Evolutionary conservation across 2,113 vertebrate species (phyloP).

Genomic region (Phyllostomus hastatus): DNA sequence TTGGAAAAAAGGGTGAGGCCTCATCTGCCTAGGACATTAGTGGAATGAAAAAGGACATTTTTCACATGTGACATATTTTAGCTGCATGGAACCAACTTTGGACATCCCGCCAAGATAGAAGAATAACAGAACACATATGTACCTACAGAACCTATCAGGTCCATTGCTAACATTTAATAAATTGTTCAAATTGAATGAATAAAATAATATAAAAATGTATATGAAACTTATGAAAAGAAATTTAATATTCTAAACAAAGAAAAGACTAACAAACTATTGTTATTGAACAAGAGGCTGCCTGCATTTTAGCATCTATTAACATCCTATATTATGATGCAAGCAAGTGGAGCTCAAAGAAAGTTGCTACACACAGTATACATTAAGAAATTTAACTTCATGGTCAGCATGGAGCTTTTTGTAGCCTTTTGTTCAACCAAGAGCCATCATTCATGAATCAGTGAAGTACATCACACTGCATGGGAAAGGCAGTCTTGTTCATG

Average conservation of each 20-base stretch:
- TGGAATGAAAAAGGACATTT: neutral
- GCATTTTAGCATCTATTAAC: neutral
- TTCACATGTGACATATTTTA: neutral
- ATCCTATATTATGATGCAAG: slow-evolving; percentile 49
- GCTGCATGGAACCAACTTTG: neutral
- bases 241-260: neutral
- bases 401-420: neutral
- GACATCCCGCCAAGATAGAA: neutral
- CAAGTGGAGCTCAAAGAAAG: slow-evolving; percentile 50
- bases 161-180: neutral
- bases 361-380: slow-evolving; percentile 39
- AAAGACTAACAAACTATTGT: neutral
- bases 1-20: neutral
- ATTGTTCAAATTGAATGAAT: neutral
- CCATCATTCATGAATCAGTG: slow-evolving; percentile 45
- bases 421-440: neutral
- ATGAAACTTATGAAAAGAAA: neutral
- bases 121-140: neutral
- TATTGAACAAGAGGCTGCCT: neutral
- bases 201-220: neutral
- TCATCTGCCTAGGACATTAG: neutral
- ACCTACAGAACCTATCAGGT: neutral
- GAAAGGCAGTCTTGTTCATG: neutral
- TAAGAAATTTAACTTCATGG: slow-evolving; percentile 42
- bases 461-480: neutral